phyloP scores from a whole-genome alignment of 2,888 invertebrate species.

The Nipponacmea schrenckii region DNA sequence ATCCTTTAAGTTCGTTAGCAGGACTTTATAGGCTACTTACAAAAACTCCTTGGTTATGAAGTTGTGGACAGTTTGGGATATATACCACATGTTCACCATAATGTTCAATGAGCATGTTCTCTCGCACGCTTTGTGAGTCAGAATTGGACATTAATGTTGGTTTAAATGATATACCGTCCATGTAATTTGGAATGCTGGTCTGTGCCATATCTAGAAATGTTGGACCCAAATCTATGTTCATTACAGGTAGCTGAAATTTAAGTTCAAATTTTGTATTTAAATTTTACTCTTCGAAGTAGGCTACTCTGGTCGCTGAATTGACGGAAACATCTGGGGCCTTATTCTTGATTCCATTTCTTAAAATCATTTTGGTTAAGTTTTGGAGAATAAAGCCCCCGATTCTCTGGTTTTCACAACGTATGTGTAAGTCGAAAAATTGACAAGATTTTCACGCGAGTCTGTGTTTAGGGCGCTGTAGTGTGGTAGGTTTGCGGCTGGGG shows the following conservation, averaged over 20 bases:
- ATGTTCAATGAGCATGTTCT: background rate
- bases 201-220: background rate
- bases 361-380: too few relatives aligned
- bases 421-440: too few relatives aligned
- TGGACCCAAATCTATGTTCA: background rate
- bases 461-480: too few relatives aligned
- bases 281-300: too few relatives aligned
- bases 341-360: too few relatives aligned
- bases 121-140: background rate
- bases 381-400: too few relatives aligned
- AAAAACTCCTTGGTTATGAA: background rate
- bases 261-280: background rate
- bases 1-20: background rate
- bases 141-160: conserved; percentile 43
- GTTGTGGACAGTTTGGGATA: background rate
- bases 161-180: conserved; percentile 76
- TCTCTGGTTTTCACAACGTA: too few relatives aligned
- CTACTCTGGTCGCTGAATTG: too few relatives aligned
- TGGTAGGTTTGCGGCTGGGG: too few relatives aligned
- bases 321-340: too few relatives aligned
- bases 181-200: conserved; percentile 64
- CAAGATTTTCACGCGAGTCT: too few relatives aligned
- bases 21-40: background rate
- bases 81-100: background rate
- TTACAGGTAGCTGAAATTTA: background rate